Evolutionary conservation across 2,888 invertebrate species (phyloP).

Genomic region (Diarsia mendica): DNA sequence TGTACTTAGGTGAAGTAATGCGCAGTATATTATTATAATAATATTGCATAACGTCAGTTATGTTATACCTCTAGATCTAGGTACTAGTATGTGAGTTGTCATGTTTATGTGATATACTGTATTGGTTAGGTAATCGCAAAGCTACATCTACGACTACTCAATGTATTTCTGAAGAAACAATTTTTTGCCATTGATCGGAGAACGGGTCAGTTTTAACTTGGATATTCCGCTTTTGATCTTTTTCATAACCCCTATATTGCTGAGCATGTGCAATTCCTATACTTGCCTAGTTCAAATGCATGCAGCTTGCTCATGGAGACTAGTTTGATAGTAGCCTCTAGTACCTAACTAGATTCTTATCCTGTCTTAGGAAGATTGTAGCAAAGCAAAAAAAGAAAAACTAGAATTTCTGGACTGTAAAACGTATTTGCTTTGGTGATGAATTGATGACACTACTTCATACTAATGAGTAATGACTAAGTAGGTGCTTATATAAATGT

Average conservation of each 20-base stretch:
- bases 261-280: neutral
- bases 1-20: constrained; percentile 45
- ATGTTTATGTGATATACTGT: constrained; percentile 38
- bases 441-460: neutral
- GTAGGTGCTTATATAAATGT: constrained; percentile 23
- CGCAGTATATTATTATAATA: constrained; percentile 54
- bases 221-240: neutral
- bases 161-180: neutral
- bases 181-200: neutral
- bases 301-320: neutral
- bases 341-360: neutral
- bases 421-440: constrained; percentile 1
- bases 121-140: constrained; percentile 37
- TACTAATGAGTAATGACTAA: constrained; percentile 6
- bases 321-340: neutral
- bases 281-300: neutral
- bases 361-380: neutral
- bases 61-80: constrained; percentile 37
- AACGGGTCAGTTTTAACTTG: neutral
- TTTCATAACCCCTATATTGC: neutral
- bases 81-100: constrained; percentile 43
- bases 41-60: constrained; percentile 48
- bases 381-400: neutral
- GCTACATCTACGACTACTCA: constrained; percentile 17
- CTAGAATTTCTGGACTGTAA: neutral